These are phyloP conservation scores for Lutjanus campechanus DNA, from an alignment of 2,797 vertebrate species.

Conservation along the genomic window DNA sequence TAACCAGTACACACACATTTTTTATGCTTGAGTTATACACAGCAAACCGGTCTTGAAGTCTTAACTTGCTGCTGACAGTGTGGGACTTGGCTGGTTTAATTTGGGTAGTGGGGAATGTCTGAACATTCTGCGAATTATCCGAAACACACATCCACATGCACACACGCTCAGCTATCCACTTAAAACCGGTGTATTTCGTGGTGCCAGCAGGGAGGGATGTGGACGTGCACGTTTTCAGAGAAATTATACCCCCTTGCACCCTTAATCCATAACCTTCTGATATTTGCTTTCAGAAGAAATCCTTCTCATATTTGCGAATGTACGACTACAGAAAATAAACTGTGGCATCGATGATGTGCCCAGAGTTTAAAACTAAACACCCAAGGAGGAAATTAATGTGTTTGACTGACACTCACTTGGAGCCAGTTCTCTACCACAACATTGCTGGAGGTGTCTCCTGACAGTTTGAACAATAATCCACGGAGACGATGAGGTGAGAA, in stretches of 20 bases:
- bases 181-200: constrained; percentile 37
- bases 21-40: constrained; percentile 16
- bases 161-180: constrained; percentile 39
- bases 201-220: constrained; percentile 38
- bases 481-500: constrained; percentile 60
- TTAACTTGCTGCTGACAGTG: constrained; percentile 39
- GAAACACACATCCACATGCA: constrained; percentile 14
- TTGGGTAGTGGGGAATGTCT: constrained; percentile 33
- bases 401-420: constrained; percentile 74
- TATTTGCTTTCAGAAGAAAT: constrained; percentile 78
- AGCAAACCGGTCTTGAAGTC: constrained; percentile 32
- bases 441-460: constrained; percentile 61
- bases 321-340: constrained; percentile 81
- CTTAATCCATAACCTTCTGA: constrained; percentile 73
- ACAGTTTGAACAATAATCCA: constrained; percentile 67
- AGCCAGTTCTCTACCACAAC: constrained; percentile 60
- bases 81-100: constrained; percentile 51
- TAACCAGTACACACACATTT: constrained; percentile 24
- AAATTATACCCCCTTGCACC: constrained; percentile 47
- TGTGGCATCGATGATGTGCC: constrained; percentile 58
- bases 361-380: constrained; percentile 69
- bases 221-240: constrained; percentile 49
- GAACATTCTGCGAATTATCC: constrained; percentile 37
- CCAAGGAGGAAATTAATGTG: constrained; percentile 78
- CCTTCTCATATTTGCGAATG: constrained; percentile 71